A percentile compares a stretch with the other conserved stretches of the same genome.
phyloP scores from a whole-genome alignment of 2,113 vertebrate genomes.

The Dasyurus viverrinus region DNA sequence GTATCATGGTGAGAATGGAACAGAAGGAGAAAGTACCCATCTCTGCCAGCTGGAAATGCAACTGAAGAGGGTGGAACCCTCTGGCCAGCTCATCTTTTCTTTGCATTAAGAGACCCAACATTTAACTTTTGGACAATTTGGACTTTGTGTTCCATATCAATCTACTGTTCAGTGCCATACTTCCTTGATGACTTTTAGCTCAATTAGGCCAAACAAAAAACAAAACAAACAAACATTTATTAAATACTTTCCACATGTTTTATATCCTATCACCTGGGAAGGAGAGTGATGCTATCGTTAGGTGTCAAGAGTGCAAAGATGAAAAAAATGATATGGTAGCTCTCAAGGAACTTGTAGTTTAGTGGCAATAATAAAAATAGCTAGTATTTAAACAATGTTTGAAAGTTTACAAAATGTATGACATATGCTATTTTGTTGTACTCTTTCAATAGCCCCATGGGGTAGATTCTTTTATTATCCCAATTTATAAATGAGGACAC shows the following conservation, averaged over 20 bases:
- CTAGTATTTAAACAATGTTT: background rate
- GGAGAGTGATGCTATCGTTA: background rate
- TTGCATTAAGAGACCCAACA: constrained; percentile 11
- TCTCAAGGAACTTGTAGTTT: background rate
- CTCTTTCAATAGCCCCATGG: background rate
- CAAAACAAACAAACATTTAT: background rate
- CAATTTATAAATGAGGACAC: background rate
- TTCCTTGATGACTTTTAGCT: constrained; percentile 18
- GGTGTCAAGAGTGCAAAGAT: background rate
- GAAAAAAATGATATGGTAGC: background rate
- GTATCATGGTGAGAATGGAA: background rate
- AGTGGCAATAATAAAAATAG: background rate
- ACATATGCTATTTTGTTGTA: background rate
- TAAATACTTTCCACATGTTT: background rate
- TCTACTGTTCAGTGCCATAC: background rate
- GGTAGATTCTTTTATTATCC: background rate
- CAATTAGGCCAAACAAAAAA: background rate
- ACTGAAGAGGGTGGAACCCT: background rate
- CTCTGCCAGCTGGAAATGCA: constrained; percentile 19
- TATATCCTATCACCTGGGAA: background rate
- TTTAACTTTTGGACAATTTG: background rate
- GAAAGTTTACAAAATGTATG: background rate
- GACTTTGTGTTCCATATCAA: background rate
- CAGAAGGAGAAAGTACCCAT: background rate
- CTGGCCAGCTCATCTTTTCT: constrained; percentile 22